Base-by-base conservation (phyloP, 2,888 invertebrate species). In the Aleiodes testaceus region DNA sequence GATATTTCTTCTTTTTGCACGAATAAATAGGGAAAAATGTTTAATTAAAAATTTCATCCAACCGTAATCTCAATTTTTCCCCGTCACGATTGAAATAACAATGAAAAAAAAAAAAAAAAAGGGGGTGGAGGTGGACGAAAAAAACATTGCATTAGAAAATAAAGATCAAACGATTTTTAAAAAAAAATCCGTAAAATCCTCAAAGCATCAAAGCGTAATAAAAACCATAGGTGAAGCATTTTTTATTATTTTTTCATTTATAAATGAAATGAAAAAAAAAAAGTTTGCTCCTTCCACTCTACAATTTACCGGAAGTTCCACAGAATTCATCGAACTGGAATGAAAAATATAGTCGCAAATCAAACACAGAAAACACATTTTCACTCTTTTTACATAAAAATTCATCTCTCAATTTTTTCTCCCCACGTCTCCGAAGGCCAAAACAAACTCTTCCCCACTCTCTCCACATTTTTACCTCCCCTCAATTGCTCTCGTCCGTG, bases 351-450 rank as follows among this genome's bases (percentile, higher is more conserved):
- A 78, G 80, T 83, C 78, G 79, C 81, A 80, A 82, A 82, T 82
- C 81, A 82, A 83, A 83, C 80, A 83, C 80, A 78, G 79, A 81
- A 82, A 81, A 81, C 78, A 79, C 78, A 82, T 82, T 81, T 81
- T 82, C 79, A 73, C 75, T 78, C 78, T 80, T 79, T 82, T 80
- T 76, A 73, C 26, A 36, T 36, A 36, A 36, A 36, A 36, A 36
- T 36, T 36, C 36, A 36, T 49, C 44, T 67, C 22, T 26, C 42
- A 42, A 14, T 42, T 52, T 45, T 50, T 49, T 4, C 20, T 45
- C 69, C 36, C 30, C 59, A 44, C 42, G 42, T 16, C 36, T 69
- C 16, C 55, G 22, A 20, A 47, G 47, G 47, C 64, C 47, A 63
- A n/a, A n/a, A 18, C 50, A 18, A 36, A 50, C 47, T 44, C 47